Conservation (phyloP, 2,888 invertebrate species). For the Ennomos erosarius region DNA sequence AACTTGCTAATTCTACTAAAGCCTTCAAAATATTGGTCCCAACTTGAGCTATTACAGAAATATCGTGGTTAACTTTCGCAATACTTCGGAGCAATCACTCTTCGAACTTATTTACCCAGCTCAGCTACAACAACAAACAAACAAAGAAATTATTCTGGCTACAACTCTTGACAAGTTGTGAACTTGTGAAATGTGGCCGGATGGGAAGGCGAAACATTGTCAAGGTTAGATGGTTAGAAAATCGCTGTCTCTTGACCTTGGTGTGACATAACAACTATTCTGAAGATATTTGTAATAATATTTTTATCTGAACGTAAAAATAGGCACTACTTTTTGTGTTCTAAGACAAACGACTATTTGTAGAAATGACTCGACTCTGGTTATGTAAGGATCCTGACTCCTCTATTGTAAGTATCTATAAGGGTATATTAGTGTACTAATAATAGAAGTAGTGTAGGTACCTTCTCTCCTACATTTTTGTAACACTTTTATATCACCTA, state of each 20-base stretch:
- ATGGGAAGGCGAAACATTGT: slow-evolving; percentile 1
- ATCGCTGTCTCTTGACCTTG: slow-evolving; percentile 2
- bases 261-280: slow-evolving; percentile 5
- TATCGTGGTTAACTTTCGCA: too few species aligned
- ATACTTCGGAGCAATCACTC: neutral
- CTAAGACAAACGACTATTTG: neutral
- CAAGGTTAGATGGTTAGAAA: neutral
- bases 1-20: too few species aligned
- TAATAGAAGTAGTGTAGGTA: too few species aligned
- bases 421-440: too few species aligned
- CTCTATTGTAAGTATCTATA: too few species aligned
- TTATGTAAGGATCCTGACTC: too few species aligned
- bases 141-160: slow-evolving; percentile 29
- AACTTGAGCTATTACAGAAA: too few species aligned
- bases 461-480: too few species aligned
- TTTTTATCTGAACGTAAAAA: slow-evolving; percentile 2
- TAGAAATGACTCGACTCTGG: too few species aligned
- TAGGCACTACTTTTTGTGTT: neutral
- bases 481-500: too few species aligned
- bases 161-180: slow-evolving; percentile 24
- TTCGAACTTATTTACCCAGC: slow-evolving; percentile 17
- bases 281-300: neutral
- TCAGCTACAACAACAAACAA: slow-evolving; percentile 22
- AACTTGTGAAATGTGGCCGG: slow-evolving; percentile 20
- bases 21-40: too few species aligned